Conservation (phyloP, 2,113 vertebrate genomes). For the Saimiri boliviensis region DNA sequence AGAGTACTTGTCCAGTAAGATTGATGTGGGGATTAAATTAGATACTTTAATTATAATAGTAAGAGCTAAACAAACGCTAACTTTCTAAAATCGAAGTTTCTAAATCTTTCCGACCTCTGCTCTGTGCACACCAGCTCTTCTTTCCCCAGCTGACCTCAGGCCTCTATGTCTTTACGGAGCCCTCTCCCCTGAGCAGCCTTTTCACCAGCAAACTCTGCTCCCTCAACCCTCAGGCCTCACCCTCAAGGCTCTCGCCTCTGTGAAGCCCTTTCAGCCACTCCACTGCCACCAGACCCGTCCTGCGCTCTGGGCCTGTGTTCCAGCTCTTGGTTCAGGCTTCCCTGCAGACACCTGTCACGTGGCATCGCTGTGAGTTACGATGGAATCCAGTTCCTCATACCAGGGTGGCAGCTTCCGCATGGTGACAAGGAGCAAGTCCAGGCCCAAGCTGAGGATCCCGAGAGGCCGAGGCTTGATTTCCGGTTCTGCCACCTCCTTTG, state of each 20-base stretch:
- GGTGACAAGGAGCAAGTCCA: background rate
- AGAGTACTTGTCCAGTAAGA: background rate
- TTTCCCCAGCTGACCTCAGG: no score
- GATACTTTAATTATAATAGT: background rate
- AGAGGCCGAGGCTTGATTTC: background rate
- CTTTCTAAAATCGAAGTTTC: background rate
- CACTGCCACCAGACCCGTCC: no score
- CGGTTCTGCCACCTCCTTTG: background rate
- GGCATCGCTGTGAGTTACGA: background rate
- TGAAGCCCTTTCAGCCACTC: background rate
- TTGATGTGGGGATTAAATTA: background rate
- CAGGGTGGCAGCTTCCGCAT: background rate
- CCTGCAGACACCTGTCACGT: background rate
- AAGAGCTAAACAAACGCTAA: background rate
- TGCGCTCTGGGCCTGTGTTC: background rate
- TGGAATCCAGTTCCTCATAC: slow-evolving; percentile 45
- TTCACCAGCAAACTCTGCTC: background rate
- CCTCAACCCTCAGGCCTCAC: background rate
- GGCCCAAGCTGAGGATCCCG: background rate
- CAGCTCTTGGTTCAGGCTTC: background rate
- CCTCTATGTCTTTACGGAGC: background rate
- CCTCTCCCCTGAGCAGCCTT: background rate
- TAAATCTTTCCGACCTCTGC: background rate
- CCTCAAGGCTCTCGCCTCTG: background rate
- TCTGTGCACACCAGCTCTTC: background rate